phyloP scores from a whole-genome alignment of 2,113 vertebrate genomes.

The Neodontobutis hainanensis region DNA sequence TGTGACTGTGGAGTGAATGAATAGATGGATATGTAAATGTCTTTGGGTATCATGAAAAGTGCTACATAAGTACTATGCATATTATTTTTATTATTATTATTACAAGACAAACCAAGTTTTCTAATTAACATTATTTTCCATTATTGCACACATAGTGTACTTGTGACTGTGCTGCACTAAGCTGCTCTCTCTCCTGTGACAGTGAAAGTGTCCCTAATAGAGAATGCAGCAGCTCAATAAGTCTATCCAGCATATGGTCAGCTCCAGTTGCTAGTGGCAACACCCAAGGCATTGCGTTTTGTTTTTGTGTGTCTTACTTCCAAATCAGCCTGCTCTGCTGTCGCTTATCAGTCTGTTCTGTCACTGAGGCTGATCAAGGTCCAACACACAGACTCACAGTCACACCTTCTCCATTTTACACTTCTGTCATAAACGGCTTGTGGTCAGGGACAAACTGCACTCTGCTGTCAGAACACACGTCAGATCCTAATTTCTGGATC shows the following conservation, averaged over 20 bases:
- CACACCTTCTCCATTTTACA: constrained; percentile 39
- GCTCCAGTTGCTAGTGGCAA: constrained; percentile 74
- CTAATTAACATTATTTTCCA: constrained; percentile 4
- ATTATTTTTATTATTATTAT: no score
- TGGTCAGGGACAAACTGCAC: constrained; percentile 22
- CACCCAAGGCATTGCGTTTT: constrained; percentile 70
- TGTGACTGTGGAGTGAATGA: no score
- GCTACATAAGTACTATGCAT: no score
- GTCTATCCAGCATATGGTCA: constrained; percentile 64
- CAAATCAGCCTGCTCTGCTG: constrained; percentile 54
- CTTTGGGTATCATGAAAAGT: no score
- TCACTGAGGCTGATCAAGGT: constrained; percentile 18
- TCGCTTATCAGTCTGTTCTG: constrained; percentile 48
- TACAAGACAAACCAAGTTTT: constrained; percentile 47
- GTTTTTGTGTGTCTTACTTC: constrained; percentile 59
- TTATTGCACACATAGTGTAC: constrained; percentile 19
- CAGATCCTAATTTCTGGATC: not conserved
- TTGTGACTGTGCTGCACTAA: constrained; percentile 41
- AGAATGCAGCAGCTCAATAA: constrained; percentile 55
- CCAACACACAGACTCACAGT: constrained; percentile 14
- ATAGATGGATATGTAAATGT: no score
- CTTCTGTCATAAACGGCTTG: constrained; percentile 9
- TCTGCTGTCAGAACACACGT: constrained; percentile 6
- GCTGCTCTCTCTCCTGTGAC: constrained; percentile 32
- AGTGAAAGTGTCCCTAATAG: constrained; percentile 58